Conservation (phyloP, 2,888 invertebrate genomes). For the Timandra comae region DNA sequence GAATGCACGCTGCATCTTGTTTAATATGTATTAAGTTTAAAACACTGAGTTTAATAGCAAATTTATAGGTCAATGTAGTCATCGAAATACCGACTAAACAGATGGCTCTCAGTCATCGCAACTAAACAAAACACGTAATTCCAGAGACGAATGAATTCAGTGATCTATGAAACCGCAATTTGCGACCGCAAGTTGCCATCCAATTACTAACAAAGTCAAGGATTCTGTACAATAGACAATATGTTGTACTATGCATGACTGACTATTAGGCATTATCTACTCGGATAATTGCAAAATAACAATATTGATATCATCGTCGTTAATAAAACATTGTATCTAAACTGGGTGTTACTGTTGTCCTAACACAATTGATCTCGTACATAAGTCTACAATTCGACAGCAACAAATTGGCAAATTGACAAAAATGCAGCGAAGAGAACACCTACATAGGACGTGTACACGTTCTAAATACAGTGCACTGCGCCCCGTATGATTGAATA, state of each 20-base stretch:
- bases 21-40: constrained; percentile 9
- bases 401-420: constrained; percentile 61
- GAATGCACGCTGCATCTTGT: too few relatives aligned
- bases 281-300: background rate
- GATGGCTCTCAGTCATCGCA: constrained; percentile 19
- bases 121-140: constrained; percentile 21
- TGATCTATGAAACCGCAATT: constrained; percentile 31
- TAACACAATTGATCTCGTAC: constrained; percentile 18
- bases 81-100: constrained; percentile 24
- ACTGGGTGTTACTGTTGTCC: constrained; percentile 9
- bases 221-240: constrained; percentile 22
- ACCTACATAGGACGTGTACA: constrained; percentile 16
- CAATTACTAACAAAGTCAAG: constrained; percentile 26
- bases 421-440: constrained; percentile 53
- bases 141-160: constrained; percentile 15
- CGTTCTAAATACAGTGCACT: constrained; percentile 23
- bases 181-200: constrained; percentile 16
- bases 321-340: background rate
- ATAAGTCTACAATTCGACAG: constrained; percentile 31
- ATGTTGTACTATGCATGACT: background rate
- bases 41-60: constrained; percentile 6
- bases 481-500: constrained; percentile 36
- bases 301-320: background rate
- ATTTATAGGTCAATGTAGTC: constrained; percentile 25
- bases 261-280: background rate